phyloP scores from a whole-genome alignment of 1,140 invertebrate species.

The Aradophagus sp. region DNA sequence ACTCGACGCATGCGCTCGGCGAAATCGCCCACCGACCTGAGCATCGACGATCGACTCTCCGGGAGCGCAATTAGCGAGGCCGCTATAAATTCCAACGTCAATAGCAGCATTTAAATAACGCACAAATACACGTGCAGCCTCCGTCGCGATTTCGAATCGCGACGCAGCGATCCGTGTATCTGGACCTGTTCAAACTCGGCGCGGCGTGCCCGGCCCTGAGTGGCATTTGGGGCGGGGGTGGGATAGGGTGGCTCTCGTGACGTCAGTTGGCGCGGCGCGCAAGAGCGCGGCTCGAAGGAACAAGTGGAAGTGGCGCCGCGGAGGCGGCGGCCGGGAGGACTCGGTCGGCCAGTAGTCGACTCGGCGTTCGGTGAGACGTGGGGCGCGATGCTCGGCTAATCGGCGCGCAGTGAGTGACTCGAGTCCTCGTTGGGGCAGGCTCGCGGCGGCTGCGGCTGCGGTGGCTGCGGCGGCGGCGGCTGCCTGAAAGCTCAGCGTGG shows the following conservation, averaged over 20 bases:
- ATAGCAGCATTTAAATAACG: no score
- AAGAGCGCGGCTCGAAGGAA: conserved; percentile 41
- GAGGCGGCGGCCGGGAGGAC: conserved; percentile 44
- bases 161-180: no score
- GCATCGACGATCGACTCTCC: no score
- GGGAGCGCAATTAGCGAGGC: no score
- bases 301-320: conserved; percentile 44
- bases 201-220: conserved; percentile 16
- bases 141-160: no score
- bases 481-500: not conserved
- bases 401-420: not conserved
- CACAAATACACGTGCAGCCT: no score
- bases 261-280: conserved; percentile 41
- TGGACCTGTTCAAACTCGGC: no score
- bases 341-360: conserved; percentile 47
- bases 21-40: no score
- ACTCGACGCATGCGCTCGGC: no score
- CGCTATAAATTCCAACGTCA: no score
- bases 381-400: conserved; percentile 21
- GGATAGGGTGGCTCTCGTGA: conserved; percentile 13
- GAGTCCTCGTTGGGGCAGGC: no score
- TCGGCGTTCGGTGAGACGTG: conserved; percentile 35
- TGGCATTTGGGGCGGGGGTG: not conserved
- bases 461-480: conserved; percentile 1
- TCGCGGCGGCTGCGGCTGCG: no score